Evolutionary conservation across 2,797 vertebrate genomes (phyloP).

Genomic region (Cichlasoma orientale): DNA sequence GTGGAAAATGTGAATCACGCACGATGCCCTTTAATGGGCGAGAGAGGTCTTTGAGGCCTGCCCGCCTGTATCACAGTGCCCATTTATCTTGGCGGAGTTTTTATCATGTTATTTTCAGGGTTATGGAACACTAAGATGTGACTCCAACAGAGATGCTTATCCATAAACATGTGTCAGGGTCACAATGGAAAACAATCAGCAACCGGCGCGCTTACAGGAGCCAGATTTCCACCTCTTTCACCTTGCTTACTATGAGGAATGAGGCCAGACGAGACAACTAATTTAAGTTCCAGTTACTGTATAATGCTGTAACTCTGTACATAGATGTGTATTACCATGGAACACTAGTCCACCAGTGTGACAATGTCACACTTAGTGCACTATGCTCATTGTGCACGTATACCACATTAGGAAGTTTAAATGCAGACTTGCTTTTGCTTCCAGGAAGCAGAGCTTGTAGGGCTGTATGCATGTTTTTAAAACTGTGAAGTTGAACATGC

Average conservation of each 20-base stretch:
- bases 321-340: too few relatives aligned
- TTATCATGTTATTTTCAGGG: conserved; percentile 30
- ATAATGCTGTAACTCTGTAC: too few relatives aligned
- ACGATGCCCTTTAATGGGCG: conserved; percentile 39
- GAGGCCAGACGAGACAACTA: too few relatives aligned
- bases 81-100: conserved; percentile 44
- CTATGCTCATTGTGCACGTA: neutral
- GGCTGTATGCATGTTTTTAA: too few relatives aligned
- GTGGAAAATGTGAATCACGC: conserved; percentile 67
- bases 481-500: too few relatives aligned
- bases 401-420: neutral
- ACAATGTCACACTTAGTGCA: neutral
- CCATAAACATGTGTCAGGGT: neutral
- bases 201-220: neutral
- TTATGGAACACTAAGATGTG: conserved; percentile 6
- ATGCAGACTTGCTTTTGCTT: neutral
- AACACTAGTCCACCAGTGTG: neutral
- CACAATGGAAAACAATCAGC: neutral
- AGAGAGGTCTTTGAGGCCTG: conserved; percentile 42
- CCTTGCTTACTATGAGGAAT: too few relatives aligned
- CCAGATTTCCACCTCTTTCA: too few relatives aligned
- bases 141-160: conserved; percentile 25
- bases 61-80: conserved; percentile 42
- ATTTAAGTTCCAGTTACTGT: too few relatives aligned
- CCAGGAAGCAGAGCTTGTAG: neutral